These are phyloP conservation scores for Mus musculus DNA, from an alignment of 2,113 vertebrate genomes.

Conservation along the genomic window DNA sequence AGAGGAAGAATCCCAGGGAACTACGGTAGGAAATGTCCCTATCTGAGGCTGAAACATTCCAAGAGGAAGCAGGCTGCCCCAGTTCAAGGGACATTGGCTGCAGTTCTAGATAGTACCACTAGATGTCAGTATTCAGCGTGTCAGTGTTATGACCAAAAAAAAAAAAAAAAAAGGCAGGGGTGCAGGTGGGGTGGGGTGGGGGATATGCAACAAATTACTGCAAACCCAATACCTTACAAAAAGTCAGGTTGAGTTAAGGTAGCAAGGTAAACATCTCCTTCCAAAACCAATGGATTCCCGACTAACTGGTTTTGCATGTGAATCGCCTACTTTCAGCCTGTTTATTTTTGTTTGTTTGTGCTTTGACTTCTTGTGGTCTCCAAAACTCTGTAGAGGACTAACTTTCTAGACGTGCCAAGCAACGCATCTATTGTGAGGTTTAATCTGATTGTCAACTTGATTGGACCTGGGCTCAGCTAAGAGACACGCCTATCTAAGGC, in stretches of 20 bases:
- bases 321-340: not conserved
- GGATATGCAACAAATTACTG: no score
- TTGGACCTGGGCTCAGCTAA: not conserved
- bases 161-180: no score
- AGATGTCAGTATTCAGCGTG: not conserved
- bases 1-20: no score
- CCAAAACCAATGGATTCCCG: not conserved
- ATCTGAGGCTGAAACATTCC: not conserved
- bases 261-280: not conserved
- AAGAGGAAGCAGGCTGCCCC: not conserved
- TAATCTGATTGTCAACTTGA: not conserved
- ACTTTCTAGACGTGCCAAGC: not conserved
- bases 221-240: not conserved
- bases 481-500: not conserved
- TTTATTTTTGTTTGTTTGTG: not conserved
- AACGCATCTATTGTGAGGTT: not conserved
- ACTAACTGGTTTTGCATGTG: not conserved
- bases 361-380: not conserved
- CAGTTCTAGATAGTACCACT: not conserved
- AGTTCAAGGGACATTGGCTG: no score
- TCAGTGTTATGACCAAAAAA: rapidly evolving
- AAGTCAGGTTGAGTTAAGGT: not conserved
- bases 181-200: no score
- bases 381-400: not conserved
- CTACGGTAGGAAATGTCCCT: not conserved